Conservation (phyloP, 2,797 vertebrate species). For the Pseudochirops corinnae region DNA sequence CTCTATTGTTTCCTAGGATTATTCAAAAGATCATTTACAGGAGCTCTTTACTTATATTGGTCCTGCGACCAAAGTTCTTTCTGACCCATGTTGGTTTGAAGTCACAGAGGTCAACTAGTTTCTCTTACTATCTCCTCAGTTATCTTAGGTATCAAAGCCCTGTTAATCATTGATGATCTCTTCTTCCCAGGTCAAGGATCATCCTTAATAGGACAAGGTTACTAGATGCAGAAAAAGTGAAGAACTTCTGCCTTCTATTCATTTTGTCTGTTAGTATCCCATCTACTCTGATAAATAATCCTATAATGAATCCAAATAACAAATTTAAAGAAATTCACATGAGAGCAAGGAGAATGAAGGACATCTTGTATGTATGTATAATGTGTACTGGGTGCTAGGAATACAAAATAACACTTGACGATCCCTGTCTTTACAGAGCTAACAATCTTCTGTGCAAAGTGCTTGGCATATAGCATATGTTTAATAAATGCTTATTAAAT, state of each 20-base stretch:
- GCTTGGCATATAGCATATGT: neutral
- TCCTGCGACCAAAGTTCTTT: neutral
- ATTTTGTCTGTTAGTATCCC: neutral
- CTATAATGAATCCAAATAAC: neutral
- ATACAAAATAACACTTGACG: neutral
- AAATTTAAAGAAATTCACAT: neutral
- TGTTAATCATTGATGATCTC: neutral
- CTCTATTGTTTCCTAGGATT: neutral
- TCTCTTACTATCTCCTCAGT: neutral
- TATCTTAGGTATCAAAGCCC: neutral
- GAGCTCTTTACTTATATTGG: neutral
- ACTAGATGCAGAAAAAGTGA: neutral
- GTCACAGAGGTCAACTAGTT: neutral
- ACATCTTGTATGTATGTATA: neutral
- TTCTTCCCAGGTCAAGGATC: neutral
- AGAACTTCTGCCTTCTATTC: neutral
- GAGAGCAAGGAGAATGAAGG: neutral
- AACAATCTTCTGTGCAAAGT: neutral
- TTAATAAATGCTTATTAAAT: neutral
- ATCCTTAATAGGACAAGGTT: neutral
- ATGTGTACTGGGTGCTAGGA: neutral
- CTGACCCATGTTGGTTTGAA: neutral
- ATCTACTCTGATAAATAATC: neutral
- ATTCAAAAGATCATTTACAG: neutral
- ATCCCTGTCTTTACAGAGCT: neutral